These are phyloP conservation scores for Coracias cyanogaster DNA, from an alignment of 2,797 vertebrate genomes.

Conservation along the genomic window DNA sequence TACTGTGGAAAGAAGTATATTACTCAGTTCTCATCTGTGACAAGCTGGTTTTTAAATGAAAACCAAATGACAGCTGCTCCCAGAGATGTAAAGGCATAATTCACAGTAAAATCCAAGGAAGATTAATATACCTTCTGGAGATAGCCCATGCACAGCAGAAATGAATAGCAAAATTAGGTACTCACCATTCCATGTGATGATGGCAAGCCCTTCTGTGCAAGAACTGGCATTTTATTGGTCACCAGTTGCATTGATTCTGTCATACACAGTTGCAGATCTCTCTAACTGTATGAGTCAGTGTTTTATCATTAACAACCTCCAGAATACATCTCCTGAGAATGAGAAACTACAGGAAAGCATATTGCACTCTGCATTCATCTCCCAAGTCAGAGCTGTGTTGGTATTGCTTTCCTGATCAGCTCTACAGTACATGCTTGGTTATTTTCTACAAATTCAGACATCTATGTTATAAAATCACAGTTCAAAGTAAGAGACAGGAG, in stretches of 20 bases:
- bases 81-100: not conserved
- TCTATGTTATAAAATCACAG: not conserved
- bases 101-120: not conserved
- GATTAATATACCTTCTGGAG: not conserved
- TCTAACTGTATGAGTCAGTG: not conserved
- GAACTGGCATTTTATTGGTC: not conserved
- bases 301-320: not conserved
- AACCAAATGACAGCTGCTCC: not conserved
- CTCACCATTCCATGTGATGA: not conserved
- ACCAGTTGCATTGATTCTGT: not conserved
- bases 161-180: not conserved
- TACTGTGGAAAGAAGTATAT: not conserved
- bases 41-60: slow-evolving; percentile 2
- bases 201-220: not conserved
- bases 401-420: not conserved
- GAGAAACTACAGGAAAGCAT: not conserved
- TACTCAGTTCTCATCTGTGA: not conserved
- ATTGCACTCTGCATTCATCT: not conserved
- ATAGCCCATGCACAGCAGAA: not conserved
- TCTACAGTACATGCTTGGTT: not conserved
- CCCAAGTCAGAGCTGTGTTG: not conserved
- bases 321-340: not conserved
- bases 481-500: not conserved
- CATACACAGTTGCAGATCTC: not conserved
- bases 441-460: not conserved